Percentiles rank a stretch among this genome's conserved stretches.
These are phyloP conservation scores for Heterodera schachtii DNA, from an alignment of 1,140 invertebrate species.

Conservation along the genomic window DNA sequence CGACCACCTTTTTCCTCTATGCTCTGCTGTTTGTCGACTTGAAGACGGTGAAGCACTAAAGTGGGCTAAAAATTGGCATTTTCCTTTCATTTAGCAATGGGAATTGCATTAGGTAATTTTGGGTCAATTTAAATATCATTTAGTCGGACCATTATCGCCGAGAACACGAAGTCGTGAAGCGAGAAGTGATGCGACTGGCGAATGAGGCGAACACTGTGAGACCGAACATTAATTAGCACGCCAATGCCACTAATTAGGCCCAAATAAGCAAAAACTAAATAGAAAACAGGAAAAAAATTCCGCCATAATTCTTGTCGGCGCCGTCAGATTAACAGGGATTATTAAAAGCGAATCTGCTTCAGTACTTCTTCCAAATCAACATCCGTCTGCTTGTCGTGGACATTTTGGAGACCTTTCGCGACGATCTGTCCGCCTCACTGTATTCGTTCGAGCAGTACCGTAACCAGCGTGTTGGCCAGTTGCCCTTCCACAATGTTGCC, in stretches of 20 bases:
- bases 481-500: slow-evolving; percentile 61
- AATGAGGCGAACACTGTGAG: slow-evolving; percentile 51
- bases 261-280: not conserved
- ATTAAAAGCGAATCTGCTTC: slow-evolving; percentile 15
- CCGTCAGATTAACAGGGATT: no score
- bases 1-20: slow-evolving; percentile 37
- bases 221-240: not conserved
- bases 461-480: slow-evolving; percentile 31
- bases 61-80: slow-evolving; percentile 50
- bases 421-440: slow-evolving; percentile 49
- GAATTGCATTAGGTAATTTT: no score
- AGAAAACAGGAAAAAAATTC: not conserved
- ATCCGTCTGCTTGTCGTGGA: slow-evolving; percentile 57
- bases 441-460: slow-evolving; percentile 64
- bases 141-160: slow-evolving; percentile 53
- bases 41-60: slow-evolving; percentile 46
- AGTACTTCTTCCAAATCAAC: slow-evolving; percentile 62
- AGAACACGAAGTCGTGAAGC: slow-evolving; percentile 41
- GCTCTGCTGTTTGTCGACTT: slow-evolving; percentile 49
- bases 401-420: slow-evolving; percentile 53
- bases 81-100: not conserved
- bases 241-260: no score
- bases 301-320: no score
- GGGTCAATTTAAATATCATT: slow-evolving; percentile 5
- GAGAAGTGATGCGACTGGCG: slow-evolving; percentile 54